Evolutionary conservation across 2,797 vertebrate species (phyloP).

Genomic region (Sarcophilus harrisii): DNA sequence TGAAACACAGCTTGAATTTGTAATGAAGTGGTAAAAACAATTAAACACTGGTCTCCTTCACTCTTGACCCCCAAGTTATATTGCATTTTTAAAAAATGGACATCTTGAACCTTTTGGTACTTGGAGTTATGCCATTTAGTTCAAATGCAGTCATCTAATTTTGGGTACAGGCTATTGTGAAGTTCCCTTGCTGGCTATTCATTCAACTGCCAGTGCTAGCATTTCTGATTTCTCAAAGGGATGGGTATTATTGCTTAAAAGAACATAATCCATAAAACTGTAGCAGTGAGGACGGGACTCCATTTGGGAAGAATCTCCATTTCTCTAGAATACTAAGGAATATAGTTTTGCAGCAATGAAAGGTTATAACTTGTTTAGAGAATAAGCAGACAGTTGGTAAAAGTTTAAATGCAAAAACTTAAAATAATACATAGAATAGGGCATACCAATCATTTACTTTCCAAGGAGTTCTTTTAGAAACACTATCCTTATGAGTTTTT

Average conservation of each 20-base stretch:
- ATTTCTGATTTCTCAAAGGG: background rate
- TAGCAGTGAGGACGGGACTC: background rate
- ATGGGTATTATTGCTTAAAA: conserved; percentile 24
- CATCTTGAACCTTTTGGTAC: background rate
- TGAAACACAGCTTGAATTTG: conserved; percentile 34
- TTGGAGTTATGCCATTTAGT: conserved; percentile 40
- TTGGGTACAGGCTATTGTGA: background rate
- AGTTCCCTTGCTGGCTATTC: background rate
- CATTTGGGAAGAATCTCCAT: background rate
- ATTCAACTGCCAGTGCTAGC: background rate
- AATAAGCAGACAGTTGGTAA: background rate
- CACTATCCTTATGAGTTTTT: background rate
- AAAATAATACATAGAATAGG: background rate
- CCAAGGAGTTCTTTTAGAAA: background rate
- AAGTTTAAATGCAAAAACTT: background rate
- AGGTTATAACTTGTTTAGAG: background rate
- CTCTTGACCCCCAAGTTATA: background rate
- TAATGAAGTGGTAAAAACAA: conserved; percentile 42
- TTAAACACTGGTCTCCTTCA: conserved; percentile 14
- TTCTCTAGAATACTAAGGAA: background rate
- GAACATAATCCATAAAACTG: background rate
- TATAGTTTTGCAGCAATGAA: conserved; percentile 21
- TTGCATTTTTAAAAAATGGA: conserved; percentile 16
- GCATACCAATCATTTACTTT: background rate
- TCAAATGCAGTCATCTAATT: conserved; percentile 27